Evolutionary conservation across 2,797 vertebrate genomes (phyloP).

Genomic region (Chelon labrosus): DNA sequence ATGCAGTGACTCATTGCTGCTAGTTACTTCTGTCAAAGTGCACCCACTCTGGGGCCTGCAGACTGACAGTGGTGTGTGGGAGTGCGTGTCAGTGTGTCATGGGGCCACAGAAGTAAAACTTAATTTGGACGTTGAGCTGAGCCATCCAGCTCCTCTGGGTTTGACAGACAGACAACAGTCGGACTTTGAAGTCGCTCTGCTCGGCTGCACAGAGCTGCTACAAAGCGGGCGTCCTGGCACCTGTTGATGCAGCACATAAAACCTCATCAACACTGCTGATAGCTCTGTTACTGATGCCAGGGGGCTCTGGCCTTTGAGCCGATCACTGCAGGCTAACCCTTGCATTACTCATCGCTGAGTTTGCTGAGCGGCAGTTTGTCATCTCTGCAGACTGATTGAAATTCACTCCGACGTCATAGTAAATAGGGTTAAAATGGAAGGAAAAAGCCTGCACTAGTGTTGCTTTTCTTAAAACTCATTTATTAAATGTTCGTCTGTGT

Average conservation of each 20-base stretch:
- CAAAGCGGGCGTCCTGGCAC: constrained; percentile 54
- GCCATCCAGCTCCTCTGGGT: constrained; percentile 48
- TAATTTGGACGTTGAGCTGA: constrained; percentile 59
- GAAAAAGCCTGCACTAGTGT: constrained; percentile 11
- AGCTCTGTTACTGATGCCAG: constrained; percentile 41
- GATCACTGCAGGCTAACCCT: constrained; percentile 40
- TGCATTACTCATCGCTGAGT: constrained; percentile 31
- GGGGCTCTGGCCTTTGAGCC: constrained; percentile 45
- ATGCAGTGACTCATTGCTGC: constrained; percentile 20
- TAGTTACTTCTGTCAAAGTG: constrained; percentile 46
- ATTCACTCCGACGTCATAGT: constrained; percentile 19
- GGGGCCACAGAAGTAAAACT: constrained; percentile 39
- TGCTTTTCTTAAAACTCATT: constrained; percentile 7
- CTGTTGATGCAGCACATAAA: constrained; percentile 61
- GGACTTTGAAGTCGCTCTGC: constrained; percentile 53
- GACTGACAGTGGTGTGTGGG: constrained; percentile 37
- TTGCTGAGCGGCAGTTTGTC: constrained; percentile 32
- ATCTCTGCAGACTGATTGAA: constrained; percentile 31
- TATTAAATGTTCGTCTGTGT: background rate
- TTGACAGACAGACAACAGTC: constrained; percentile 48
- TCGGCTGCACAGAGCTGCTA: constrained; percentile 32
- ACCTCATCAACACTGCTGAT: constrained; percentile 49
- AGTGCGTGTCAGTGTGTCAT: constrained; percentile 28
- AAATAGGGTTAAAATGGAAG: constrained; percentile 1
- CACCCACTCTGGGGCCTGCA: constrained; percentile 25